Percentiles rank a stretch among this genome's conserved stretches.
Evolutionary conservation across 2,888 invertebrate species (phyloP).

Genomic region (Lasioglossum lativentre): DNA sequence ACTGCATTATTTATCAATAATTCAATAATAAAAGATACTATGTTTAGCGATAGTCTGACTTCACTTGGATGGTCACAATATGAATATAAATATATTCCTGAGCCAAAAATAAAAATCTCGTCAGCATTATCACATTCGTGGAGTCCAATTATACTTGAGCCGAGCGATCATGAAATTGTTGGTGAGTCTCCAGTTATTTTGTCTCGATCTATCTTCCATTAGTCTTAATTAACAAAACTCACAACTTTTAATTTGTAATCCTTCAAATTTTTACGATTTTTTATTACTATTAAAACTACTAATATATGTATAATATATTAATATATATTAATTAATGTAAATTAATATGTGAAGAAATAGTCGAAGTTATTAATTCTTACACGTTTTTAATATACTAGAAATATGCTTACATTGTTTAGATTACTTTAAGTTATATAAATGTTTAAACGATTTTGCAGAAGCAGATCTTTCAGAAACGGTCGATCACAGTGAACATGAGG

Average conservation of each 20-base stretch:
- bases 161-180: conserved; percentile 3
- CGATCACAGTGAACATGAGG: conserved; percentile 28
- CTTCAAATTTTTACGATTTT: not conserved
- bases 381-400: not conserved
- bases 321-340: not conserved
- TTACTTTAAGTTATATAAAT: not conserved
- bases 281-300: not conserved
- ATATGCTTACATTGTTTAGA: not conserved
- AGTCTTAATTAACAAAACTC: not conserved
- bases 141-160: conserved; percentile 34
- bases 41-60: conserved; percentile 68
- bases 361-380: not conserved
- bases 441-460: conserved; percentile 36
- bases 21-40: conserved; percentile 5
- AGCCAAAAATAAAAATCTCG: conserved; percentile 61
- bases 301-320: too few species aligned
- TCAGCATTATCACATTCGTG: conserved; percentile 49
- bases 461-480: conserved; percentile 10
- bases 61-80: conserved; percentile 71
- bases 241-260: not conserved
- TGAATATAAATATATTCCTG: conserved; percentile 67
- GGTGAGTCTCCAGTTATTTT: conserved; percentile 34
- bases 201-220: not conserved
- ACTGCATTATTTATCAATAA: not conserved
- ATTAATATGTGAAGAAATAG: not conserved